These are phyloP conservation scores for Clarias macrocephalus DNA, from an alignment of 2,113 vertebrate genomes.

Conservation along the genomic window DNA sequence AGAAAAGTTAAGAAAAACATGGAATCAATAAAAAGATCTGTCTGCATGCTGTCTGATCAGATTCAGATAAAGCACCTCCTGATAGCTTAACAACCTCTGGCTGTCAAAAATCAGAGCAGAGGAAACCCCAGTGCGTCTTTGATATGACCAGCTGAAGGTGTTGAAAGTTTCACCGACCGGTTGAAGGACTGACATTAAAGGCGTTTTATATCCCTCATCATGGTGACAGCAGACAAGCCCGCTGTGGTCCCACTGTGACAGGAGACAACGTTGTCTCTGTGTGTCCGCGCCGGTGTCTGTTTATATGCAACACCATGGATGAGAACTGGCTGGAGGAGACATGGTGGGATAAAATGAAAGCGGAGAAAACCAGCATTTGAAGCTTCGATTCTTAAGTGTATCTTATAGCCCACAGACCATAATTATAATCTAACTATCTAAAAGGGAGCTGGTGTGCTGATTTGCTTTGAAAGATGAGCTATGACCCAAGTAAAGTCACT, in stretches of 20 bases:
- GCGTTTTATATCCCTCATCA: slow-evolving; percentile 44
- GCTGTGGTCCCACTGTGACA: slow-evolving; percentile 43
- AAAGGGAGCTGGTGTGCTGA: not conserved
- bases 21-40: not conserved
- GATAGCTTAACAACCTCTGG: not conserved
- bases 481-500: not conserved
- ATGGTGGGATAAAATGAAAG: not conserved
- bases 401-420: not conserved
- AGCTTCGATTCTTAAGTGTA: not conserved
- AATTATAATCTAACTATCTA: not conserved
- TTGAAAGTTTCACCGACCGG: slow-evolving; percentile 43
- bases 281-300: not conserved
- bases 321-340: not conserved
- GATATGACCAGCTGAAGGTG: slow-evolving; percentile 42
- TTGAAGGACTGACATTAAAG: slow-evolving; percentile 51
- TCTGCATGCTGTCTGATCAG: not conserved
- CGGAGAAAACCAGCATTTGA: not conserved
- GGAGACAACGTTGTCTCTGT: slow-evolving; percentile 31
- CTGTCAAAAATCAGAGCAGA: slow-evolving; percentile 34
- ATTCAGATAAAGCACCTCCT: slow-evolving; percentile 9
- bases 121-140: slow-evolving; percentile 38
- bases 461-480: not conserved
- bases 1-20: not conserved
- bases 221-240: slow-evolving; percentile 40
- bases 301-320: not conserved